A percentile compares a stretch with the other conserved stretches of the same genome.
phyloP scores from a whole-genome alignment of 1,140 invertebrate genomes.

The Eulimnadia texana region DNA sequence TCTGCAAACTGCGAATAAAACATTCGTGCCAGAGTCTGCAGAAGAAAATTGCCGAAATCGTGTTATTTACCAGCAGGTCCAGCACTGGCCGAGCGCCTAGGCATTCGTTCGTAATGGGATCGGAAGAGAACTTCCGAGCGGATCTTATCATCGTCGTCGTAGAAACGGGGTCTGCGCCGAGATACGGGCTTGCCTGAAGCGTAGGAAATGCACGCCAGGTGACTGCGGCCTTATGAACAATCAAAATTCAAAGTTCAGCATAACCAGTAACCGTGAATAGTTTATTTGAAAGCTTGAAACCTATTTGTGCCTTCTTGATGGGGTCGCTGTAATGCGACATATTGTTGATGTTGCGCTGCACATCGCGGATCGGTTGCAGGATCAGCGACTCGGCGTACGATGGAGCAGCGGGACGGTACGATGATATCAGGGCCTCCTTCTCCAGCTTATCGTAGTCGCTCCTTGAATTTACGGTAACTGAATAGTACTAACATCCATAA shows the following conservation, averaged over 20 bases:
- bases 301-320: constrained; percentile 1
- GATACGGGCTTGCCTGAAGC: background rate
- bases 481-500: background rate
- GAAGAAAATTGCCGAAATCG: background rate
- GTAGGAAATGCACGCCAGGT: constrained; percentile 7
- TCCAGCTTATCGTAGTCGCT: background rate
- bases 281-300: too few species aligned
- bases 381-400: constrained; percentile 6
- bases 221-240: constrained; percentile 1
- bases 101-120: constrained; percentile 8
- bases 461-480: background rate
- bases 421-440: background rate
- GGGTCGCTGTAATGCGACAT: constrained; percentile 13
- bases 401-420: background rate
- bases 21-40: background rate
- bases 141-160: constrained; percentile 2
- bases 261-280: background rate
- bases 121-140: background rate
- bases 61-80: background rate
- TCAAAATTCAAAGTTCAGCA: background rate
- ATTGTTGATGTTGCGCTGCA: constrained; percentile 5
- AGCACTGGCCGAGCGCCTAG: constrained; percentile 1
- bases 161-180: constrained; percentile 1
- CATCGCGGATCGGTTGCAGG: constrained; percentile 9
- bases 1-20: background rate